phyloP scores from a whole-genome alignment of 1,140 invertebrate genomes.

The Drosophila tsacasi region DNA sequence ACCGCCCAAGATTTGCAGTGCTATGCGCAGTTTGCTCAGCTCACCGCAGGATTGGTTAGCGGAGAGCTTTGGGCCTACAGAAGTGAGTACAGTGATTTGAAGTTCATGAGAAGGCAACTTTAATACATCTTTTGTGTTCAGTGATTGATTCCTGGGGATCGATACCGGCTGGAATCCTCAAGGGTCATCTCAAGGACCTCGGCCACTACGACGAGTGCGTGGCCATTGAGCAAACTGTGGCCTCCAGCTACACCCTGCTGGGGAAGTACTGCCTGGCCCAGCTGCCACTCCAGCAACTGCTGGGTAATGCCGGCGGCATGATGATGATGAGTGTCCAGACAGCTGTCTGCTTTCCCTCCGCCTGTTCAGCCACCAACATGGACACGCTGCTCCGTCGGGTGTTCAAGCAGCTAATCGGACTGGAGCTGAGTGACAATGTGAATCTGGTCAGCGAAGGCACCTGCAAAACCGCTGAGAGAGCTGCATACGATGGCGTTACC shows the following conservation, averaged over 20 bases:
- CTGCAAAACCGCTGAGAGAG: slow-evolving; percentile 46
- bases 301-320: slow-evolving; percentile 23
- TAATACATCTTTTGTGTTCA: not conserved
- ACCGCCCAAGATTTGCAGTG: slow-evolving; percentile 52
- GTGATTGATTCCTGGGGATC: slow-evolving; percentile 76
- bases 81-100: slow-evolving; percentile 36
- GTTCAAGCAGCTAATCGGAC: slow-evolving; percentile 28
- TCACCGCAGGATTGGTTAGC: slow-evolving; percentile 13
- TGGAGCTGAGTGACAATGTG: slow-evolving; percentile 17
- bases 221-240: slow-evolving; percentile 33
- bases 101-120: too few species aligned
- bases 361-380: slow-evolving; percentile 45
- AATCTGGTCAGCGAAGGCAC: slow-evolving; percentile 21
- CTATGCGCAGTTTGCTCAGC: slow-evolving; percentile 42
- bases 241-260: slow-evolving; percentile 5
- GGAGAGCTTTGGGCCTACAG: slow-evolving; percentile 49
- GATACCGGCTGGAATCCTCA: slow-evolving; percentile 62
- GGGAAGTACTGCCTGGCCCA: slow-evolving; percentile 62
- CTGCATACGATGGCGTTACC: slow-evolving; percentile 23
- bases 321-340: slow-evolving; percentile 20
- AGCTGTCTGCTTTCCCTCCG: slow-evolving; percentile 52
- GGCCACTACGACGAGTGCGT: slow-evolving; percentile 72
- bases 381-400: slow-evolving; percentile 40
- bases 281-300: slow-evolving; percentile 33
- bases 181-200: slow-evolving; percentile 50